These are phyloP conservation scores for Lophura nycthemera DNA, from an alignment of 2,113 vertebrate genomes.

Conservation along the genomic window DNA sequence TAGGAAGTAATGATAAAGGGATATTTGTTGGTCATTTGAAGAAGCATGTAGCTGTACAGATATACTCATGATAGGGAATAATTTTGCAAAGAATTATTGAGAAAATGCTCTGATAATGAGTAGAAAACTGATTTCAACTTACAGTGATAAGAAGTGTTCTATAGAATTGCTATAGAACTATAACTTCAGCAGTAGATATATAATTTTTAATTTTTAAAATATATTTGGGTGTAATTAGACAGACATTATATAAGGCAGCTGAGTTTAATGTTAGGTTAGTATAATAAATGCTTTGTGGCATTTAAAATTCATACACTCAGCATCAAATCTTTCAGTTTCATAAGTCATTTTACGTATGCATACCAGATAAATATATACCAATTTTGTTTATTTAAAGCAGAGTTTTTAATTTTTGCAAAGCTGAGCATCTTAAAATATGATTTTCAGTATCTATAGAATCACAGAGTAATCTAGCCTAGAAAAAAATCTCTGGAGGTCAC, in stretches of 20 bases:
- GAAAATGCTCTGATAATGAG: neutral
- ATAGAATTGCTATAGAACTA: neutral
- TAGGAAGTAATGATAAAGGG: constrained; percentile 54
- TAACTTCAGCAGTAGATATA: neutral
- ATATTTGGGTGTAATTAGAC: neutral
- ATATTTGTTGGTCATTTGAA: constrained; percentile 59
- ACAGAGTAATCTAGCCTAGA: neutral
- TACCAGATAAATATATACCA: neutral
- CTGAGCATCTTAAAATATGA: neutral
- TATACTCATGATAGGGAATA: neutral
- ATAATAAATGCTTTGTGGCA: neutral
- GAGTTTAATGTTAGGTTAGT: neutral
- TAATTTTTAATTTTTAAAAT: neutral
- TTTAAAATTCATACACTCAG: neutral
- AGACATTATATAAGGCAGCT: neutral
- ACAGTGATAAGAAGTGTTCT: constrained; percentile 2
- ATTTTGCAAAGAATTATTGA: constrained; percentile 21
- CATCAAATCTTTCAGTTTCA: neutral
- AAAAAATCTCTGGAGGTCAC: neutral
- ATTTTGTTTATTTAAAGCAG: neutral
- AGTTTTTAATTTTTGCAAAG: neutral
- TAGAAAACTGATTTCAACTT: constrained; percentile 11
- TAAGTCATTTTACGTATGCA: neutral
- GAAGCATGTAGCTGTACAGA: neutral
- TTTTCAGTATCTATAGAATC: neutral